These are phyloP conservation scores for Octodon degus DNA, from an alignment of 2,113 vertebrate species.

Conservation along the genomic window DNA sequence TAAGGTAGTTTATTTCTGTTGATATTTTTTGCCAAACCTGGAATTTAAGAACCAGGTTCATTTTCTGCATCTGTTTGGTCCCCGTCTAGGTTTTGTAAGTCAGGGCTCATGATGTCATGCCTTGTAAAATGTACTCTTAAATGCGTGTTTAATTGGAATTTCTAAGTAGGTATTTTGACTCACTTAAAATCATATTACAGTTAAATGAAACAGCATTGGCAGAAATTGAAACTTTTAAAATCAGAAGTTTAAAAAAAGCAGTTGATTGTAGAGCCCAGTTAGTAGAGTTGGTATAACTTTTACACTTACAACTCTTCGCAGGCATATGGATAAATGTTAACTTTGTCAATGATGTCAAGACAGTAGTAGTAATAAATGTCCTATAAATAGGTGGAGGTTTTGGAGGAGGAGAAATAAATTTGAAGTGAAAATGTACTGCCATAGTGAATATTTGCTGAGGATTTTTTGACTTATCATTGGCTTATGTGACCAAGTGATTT, in stretches of 20 bases:
- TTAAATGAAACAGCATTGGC: slow-evolving; percentile 10
- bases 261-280: not conserved
- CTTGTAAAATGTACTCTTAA: slow-evolving; percentile 31
- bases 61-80: not conserved
- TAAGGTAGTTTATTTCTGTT: not conserved
- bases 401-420: slow-evolving; percentile 41
- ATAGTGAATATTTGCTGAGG: slow-evolving; percentile 26
- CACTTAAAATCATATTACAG: not conserved
- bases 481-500: slow-evolving; percentile 31
- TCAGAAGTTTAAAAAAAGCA: not conserved
- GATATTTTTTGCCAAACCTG: slow-evolving; percentile 22
- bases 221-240: slow-evolving; percentile 24
- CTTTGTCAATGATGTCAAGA: not conserved
- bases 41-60: slow-evolving; percentile 35
- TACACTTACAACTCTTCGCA: slow-evolving; percentile 19
- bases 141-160: not conserved
- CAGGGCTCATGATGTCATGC: not conserved
- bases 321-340: not conserved
- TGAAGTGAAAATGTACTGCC: slow-evolving; percentile 7
- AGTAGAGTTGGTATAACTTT: not conserved
- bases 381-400: slow-evolving; percentile 14
- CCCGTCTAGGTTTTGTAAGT: slow-evolving; percentile 15
- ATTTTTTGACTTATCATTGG: slow-evolving; percentile 49
- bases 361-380: not conserved
- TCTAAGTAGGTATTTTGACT: slow-evolving; percentile 7